Conservation (phyloP, 2,797 vertebrate species). For the Oryzias dopingdopingensis region DNA sequence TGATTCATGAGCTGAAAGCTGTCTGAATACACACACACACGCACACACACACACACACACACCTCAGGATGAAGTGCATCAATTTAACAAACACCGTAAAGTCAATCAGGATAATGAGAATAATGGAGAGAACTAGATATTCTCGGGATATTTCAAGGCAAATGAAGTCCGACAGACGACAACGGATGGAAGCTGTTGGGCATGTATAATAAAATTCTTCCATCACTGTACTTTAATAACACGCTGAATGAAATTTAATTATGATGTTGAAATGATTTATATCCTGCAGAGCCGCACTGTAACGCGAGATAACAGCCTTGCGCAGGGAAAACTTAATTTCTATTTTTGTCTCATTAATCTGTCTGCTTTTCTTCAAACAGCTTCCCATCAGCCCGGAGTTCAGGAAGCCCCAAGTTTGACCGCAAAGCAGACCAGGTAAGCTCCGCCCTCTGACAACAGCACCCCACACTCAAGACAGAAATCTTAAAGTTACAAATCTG, state of each 20-base stretch:
- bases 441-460: no score
- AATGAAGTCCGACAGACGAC: neutral
- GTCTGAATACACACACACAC: slow-evolving; percentile 2
- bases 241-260: slow-evolving; percentile 35
- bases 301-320: neutral
- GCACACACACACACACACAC: neutral
- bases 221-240: slow-evolving; percentile 39
- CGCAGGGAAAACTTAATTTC: slow-evolving; percentile 2
- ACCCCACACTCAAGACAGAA: no score
- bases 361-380: no score
- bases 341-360: neutral
- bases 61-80: neutral
- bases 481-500: no score
- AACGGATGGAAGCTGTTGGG: slow-evolving; percentile 1
- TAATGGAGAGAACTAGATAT: neutral
- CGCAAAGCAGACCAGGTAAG: no score
- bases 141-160: neutral
- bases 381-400: no score
- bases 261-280: slow-evolving; percentile 29
- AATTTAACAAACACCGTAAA: slow-evolving; percentile 17
- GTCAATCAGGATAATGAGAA: slow-evolving; percentile 1
- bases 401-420: no score
- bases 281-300: neutral
- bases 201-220: slow-evolving; percentile 31
- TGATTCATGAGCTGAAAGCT: slow-evolving; percentile 26